Evolutionary conservation across 2,797 vertebrate genomes (phyloP).

Genomic region (Galagoides demidoff): DNA sequence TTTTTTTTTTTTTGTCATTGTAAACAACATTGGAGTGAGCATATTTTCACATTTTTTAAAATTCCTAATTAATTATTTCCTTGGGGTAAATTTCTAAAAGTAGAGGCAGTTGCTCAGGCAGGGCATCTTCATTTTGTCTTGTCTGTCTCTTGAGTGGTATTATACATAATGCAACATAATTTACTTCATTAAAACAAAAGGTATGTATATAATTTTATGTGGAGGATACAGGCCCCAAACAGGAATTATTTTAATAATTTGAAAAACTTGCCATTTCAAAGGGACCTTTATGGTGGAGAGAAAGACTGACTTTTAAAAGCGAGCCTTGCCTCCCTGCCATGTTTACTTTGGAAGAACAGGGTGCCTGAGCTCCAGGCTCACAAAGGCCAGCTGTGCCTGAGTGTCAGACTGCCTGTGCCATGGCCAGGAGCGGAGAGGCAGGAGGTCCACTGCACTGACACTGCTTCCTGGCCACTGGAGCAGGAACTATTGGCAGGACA

Average conservation of each 20-base stretch:
- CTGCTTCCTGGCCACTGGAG: fast-evolving
- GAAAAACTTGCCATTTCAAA: not conserved
- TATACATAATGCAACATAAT: not conserved
- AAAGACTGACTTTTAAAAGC: not conserved
- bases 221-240: not conserved
- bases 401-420: fast-evolving
- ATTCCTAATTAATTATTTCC: not conserved
- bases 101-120: no score
- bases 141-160: not conserved
- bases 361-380: fast-evolving
- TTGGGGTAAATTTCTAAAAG: not conserved
- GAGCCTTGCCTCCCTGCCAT: fast-evolving
- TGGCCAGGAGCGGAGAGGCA: not conserved
- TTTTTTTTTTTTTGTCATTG: no score
- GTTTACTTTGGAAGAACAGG: not conserved
- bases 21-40: not conserved
- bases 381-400: not conserved
- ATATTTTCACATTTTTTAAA: not conserved
- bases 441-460: not conserved
- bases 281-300: not conserved
- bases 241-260: not conserved
- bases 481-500: not conserved
- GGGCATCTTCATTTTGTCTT: fast-evolving
- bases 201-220: not conserved
- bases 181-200: no score